Evolutionary conservation across 1,140 invertebrate species (phyloP), one percentile per base, ranked within the genome.

Genomic region (Drosophila tani): DNA sequence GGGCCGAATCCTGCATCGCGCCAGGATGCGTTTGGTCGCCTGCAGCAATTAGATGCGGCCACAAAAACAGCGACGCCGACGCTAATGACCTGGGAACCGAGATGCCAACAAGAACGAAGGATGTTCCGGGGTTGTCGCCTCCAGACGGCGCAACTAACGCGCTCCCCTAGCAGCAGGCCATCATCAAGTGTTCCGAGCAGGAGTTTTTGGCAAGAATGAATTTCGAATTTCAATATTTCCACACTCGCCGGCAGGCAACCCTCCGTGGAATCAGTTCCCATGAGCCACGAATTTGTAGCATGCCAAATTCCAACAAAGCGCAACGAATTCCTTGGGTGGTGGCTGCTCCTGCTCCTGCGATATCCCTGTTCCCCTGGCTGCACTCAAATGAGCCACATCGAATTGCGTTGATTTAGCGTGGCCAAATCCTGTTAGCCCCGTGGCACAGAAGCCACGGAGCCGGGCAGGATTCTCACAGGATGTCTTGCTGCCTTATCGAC

Each of bases 221-320:
- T 79, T 91, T 91, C 84, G 81, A 85, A 88, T 91, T 88, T 91
- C 88, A 88, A 91, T 91, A 85, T 78, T 82, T 91, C 60, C 47
- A 45, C 59, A 66, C 47, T 77, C 47, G 56, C 32, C 56, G 51
- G 32, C 32, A 19, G 51, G 5, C 51, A 50, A 79, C 75, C 71
- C 75, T 55, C 57, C 46, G 45, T 9, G 24, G 55, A 62, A 43
- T 51, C 49, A 64, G 80, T 90, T 90, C 85, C 85, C 85, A 90
- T 79, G 85, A 74, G 85, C 79, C 75, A 76, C 58, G 60, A 90
- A 55, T 79, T 85, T 85, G 75, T 85, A 82, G 85, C 85, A 74
- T 90, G 75, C 41, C 85, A 67, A 90, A 90, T 90, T 75, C 78
- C 74, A 58, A 90, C 85, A 90, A 90, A 82, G 85, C 85, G 81